Evolutionary conservation across 2,797 vertebrate species (phyloP).

Genomic region (Argentina silus): DNA sequence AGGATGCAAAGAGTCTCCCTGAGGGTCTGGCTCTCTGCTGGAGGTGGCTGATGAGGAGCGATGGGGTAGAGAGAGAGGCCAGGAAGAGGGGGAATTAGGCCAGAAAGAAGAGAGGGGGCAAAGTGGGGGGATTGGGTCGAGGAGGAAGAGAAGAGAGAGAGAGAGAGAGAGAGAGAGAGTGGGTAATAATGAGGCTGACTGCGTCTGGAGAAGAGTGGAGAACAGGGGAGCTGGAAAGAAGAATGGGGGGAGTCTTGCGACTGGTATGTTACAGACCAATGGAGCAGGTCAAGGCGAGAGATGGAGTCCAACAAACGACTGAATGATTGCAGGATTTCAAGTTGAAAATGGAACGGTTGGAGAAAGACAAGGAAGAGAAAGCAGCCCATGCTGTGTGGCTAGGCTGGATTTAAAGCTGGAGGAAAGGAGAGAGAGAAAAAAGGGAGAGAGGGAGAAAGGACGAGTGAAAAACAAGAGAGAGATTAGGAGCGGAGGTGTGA

Average conservation of each 20-base stretch:
- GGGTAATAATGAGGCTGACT: slow-evolving; percentile 5
- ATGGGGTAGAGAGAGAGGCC: slow-evolving; percentile 31
- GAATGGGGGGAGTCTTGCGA: slow-evolving; percentile 15
- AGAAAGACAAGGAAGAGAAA: slow-evolving; percentile 27
- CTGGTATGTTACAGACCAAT: slow-evolving; percentile 67
- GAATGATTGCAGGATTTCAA: slow-evolving; percentile 71
- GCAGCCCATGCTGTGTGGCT: not conserved
- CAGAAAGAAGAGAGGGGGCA: not conserved
- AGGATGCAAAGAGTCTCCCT: slow-evolving; percentile 49
- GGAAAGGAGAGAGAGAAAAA: slow-evolving; percentile 41
- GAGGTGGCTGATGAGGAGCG: slow-evolving; percentile 28
- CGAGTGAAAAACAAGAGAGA: slow-evolving; percentile 27
- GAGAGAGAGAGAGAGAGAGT: slow-evolving; percentile 26
- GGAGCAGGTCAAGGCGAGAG: slow-evolving; percentile 51
- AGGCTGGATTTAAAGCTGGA: slow-evolving; percentile 4
- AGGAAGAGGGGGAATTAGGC: slow-evolving; percentile 34
- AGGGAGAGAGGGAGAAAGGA: slow-evolving; percentile 21
- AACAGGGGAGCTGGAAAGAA: slow-evolving; percentile 9
- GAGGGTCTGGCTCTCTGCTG: slow-evolving; percentile 55
- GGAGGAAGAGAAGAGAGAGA: slow-evolving; percentile 42
- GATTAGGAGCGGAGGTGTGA: slow-evolving; percentile 7
- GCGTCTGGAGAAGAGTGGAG: not conserved
- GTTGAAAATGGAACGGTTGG: slow-evolving; percentile 57
- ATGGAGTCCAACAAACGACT: slow-evolving; percentile 68
- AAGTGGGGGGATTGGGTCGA: slow-evolving; percentile 32